Conservation (phyloP, 2,113 vertebrate genomes). For the Pseudonaja textilis region DNA sequence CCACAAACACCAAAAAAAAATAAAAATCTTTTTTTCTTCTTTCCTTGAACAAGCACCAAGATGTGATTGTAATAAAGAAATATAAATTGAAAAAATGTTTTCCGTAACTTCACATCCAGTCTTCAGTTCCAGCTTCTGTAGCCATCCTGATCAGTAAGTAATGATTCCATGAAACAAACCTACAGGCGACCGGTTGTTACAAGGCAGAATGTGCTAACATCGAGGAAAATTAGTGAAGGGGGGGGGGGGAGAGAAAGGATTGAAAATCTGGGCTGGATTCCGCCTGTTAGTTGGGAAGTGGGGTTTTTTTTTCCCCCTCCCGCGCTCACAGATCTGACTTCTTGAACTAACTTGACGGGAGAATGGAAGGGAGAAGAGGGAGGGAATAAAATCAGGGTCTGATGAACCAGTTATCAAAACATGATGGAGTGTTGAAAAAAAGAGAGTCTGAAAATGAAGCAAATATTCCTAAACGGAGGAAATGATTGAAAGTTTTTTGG, state of each 20-base stretch:
- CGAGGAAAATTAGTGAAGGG: constrained; percentile 83
- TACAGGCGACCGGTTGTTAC: constrained; percentile 82
- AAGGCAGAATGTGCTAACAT: constrained; percentile 84
- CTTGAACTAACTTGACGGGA: constrained; percentile 76
- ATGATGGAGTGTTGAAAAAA: constrained; percentile 43
- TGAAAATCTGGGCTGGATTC: constrained; percentile 89
- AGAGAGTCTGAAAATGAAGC: constrained; percentile 46
- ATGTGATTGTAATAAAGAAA: constrained; percentile 61
- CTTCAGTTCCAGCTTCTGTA: constrained; percentile 75
- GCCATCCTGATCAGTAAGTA: constrained; percentile 81
- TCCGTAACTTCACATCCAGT: constrained; percentile 77
- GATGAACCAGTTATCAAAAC: constrained; percentile 65
- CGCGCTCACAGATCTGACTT: constrained; percentile 82
- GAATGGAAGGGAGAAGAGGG: constrained; percentile 27
- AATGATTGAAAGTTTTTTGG: constrained; percentile 53
- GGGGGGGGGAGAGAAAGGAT: constrained; percentile 74
- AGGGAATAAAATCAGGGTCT: constrained; percentile 47
- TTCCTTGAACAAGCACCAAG: constrained; percentile 71
- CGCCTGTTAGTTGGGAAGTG: constrained; percentile 82
- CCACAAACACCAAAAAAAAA: constrained; percentile 56
- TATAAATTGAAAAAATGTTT: constrained; percentile 59
- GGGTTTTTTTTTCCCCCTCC: constrained; percentile 77
- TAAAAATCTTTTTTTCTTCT: constrained; percentile 55
- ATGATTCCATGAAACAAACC: constrained; percentile 80
- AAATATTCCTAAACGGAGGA: constrained; percentile 53